Base-by-base conservation (phyloP, 2,888 invertebrate species). In the Pandemis corylana region DNA sequence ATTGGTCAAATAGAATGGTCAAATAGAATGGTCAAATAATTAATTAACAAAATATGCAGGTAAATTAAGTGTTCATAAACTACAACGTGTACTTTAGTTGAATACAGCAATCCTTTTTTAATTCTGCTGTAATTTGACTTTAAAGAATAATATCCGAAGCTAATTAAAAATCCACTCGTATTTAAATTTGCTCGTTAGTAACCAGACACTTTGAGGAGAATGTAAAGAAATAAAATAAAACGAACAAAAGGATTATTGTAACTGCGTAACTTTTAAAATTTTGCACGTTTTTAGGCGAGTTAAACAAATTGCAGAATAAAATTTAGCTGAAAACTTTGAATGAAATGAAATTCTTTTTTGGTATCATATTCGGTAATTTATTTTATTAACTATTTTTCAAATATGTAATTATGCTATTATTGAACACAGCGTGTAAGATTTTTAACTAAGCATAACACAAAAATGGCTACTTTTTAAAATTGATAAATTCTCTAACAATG, bases 101-200 rank as follows among this genome's bases (percentile, higher is more conserved):
- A 44, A 44, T 10, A 44, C 15, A 63, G 3, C n/a, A 44, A 36
- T 42, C 12, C 1, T 10, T 44, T 63, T 15, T 4, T 44, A 9
- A 44, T 63, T 61, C 15, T 7, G 15, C 28, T 10, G 13, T 7
- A 15, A 56, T 36, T 49, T 28, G 42, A 7, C 20, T 46, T 13
- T 7, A 44, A 61, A 10, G 10, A 12, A 42, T 36, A 10, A 15
- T 46, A 62, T 69, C 62, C 51, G 49, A 51, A 70, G 20, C 28
- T 44, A 68, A 62, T 41, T 62, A n/a, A 44, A 64, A 44, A 64
- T 15, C 36, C 42, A 64, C 15, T 3, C 44, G 10, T 15, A 69
- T 62, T 62, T 62, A 62, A 51, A 62, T n/a, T 49, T 9, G 10
- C 56, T 71, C 28, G 71, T 71, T 64, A 56, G 56, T 71, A 65